Conservation (phyloP, 1,140 invertebrate genomes). For the Bombus polaris region DNA sequence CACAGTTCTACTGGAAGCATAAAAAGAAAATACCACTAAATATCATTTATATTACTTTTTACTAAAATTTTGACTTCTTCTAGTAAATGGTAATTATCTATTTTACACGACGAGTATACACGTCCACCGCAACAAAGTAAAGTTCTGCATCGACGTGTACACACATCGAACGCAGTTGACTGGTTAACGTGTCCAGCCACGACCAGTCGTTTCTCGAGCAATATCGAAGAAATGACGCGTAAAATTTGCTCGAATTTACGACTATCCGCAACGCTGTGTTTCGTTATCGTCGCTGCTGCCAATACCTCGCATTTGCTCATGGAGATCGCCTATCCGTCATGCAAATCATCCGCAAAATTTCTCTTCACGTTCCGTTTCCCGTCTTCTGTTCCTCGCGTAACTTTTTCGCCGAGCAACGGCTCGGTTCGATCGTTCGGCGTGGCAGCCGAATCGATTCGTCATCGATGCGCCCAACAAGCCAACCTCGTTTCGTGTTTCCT, state of each 20-base stretch:
- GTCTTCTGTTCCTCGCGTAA: not conserved
- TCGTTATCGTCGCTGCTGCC: not conserved
- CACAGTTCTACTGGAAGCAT: no score
- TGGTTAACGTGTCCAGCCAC: no score
- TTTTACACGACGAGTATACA: no score
- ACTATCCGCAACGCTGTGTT: no score
- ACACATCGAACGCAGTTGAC: no score
- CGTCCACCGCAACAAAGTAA: no score
- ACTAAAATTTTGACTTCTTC: no score
- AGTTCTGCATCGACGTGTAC: no score
- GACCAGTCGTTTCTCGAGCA: no score
- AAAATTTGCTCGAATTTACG: not conserved
- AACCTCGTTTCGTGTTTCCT: not conserved
- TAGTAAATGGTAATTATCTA: no score
- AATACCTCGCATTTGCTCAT: not conserved
- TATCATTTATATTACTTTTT: no score
- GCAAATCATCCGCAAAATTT: constrained; percentile 37
- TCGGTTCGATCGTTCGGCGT: not conserved
- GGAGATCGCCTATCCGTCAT: constrained; percentile 21
- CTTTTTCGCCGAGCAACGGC: not conserved
- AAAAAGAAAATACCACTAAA: no score
- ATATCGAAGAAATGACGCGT: not conserved
- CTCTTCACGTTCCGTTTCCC: constrained; percentile 1
- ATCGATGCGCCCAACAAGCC: not conserved
- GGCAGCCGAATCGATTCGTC: not conserved